These are phyloP conservation scores for Lissonota sp. DNA, from an alignment of 2,888 invertebrate species.

Conservation along the genomic window DNA sequence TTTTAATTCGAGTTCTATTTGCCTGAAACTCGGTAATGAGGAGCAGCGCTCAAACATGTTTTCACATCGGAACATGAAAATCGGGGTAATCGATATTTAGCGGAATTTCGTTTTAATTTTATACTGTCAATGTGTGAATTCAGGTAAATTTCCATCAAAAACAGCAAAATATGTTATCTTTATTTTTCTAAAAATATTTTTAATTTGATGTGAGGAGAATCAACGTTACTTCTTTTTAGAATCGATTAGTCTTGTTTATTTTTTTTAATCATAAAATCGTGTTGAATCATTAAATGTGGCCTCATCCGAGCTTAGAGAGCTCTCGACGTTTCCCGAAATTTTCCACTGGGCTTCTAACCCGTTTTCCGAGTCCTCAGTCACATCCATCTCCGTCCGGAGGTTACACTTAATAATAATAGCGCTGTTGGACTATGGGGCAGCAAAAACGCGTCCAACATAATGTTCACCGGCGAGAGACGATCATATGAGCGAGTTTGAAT, in stretches of 20 bases:
- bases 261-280: too few relatives aligned
- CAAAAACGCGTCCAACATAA: slow-evolving; percentile 1
- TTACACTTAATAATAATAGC: slow-evolving; percentile 54
- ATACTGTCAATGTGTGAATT: too few relatives aligned
- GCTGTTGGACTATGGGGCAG: slow-evolving; percentile 21
- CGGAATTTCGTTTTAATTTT: too few relatives aligned
- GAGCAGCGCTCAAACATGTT: too few relatives aligned
- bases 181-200: too few relatives aligned
- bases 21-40: background rate
- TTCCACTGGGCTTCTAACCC: slow-evolving; percentile 30
- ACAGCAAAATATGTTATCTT: background rate
- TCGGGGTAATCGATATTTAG: too few relatives aligned
- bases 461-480: slow-evolving; percentile 18
- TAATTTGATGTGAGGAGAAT: too few relatives aligned
- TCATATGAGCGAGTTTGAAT: slow-evolving; percentile 51
- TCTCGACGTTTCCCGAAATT: slow-evolving; percentile 26
- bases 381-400: slow-evolving; percentile 36
- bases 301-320: slow-evolving; percentile 52
- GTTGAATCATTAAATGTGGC: too few relatives aligned
- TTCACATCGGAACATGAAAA: too few relatives aligned
- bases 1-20: background rate
- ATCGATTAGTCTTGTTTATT: too few relatives aligned
- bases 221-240: background rate
- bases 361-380: slow-evolving; percentile 21
- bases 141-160: background rate